Base-by-base conservation (phyloP, 1,140 invertebrate species). In the Zaprionus africanus region DNA sequence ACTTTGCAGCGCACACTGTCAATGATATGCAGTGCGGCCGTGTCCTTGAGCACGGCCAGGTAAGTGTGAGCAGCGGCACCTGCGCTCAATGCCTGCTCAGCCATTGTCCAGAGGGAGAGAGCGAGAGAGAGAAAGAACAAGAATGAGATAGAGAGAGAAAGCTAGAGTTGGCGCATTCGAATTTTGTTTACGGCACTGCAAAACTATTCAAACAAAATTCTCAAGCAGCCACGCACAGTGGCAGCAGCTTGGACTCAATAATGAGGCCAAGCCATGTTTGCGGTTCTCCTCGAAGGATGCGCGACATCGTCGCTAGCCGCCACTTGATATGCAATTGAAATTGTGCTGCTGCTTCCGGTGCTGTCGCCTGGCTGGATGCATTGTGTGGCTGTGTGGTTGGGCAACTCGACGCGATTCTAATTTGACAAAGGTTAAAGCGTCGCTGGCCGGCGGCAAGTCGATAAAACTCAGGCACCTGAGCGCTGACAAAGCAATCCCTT, bases 41-140 rank as follows among this genome's bases (percentile, higher is more conserved):
- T 70, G 80, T 88, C 84, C 83, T 83, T 87, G 84, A 64, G 59
- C 24, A 46, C 46, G 49, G 62, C 76, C 26, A 54, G 65, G 53
- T 82, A 79, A 82, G 83, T 87, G 82, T 66, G 36, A 73, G 70
- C 1, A 67, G 38, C 80, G 87, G 69, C 83, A 86, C 83, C 84
- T 86, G 80, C 73, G 73, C 77, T 78, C 80, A 87, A 87, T 83
- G 82, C 79, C 76, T 71, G 54, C 82, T 72, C 70, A 70, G 54
- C 56, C 73, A 88, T 74, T 88, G 80, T 86, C 72, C 80, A 60
- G 7, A 22, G 31, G 59, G 24, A 38, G 41, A 24, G 49, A 62
- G 51, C 1, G 15, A 43, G n/a, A 4, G 67, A 69, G 64, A 4
- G 31, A 34, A 34, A 34, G 41, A 34, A 34, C 11, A 0, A 61